These are phyloP conservation scores for Psilopogon haemacephalus DNA, from an alignment of 2,113 vertebrate species.

Conservation along the genomic window DNA sequence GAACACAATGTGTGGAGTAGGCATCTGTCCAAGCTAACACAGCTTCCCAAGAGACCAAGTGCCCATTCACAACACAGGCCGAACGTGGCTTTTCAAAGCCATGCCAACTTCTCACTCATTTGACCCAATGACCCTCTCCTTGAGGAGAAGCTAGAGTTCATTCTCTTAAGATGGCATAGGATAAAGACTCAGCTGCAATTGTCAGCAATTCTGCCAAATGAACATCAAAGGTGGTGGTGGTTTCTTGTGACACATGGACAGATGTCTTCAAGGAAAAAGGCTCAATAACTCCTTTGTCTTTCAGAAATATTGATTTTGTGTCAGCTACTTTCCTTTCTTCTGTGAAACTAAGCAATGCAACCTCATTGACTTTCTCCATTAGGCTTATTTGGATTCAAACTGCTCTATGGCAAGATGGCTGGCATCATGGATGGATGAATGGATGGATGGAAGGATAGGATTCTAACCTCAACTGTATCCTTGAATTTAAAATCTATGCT, in stretches of 20 bases:
- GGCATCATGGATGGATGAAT: slow-evolving; percentile 9
- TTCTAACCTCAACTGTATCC: slow-evolving; percentile 27
- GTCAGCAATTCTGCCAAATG: neutral
- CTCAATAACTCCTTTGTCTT: slow-evolving; percentile 22
- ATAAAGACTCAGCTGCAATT: neutral
- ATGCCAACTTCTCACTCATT: neutral
- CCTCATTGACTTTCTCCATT: neutral
- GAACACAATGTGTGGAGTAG: neutral
- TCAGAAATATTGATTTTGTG: slow-evolving; percentile 41
- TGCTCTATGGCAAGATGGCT: neutral
- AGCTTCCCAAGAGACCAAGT: neutral
- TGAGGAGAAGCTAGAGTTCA: neutral
- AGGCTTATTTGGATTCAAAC: slow-evolving; percentile 26
- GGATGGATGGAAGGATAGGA: slow-evolving; percentile 7
- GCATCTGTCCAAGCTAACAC: neutral
- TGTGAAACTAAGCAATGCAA: neutral
- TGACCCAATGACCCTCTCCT: neutral
- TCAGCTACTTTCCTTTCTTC: neutral
- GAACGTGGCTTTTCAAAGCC: neutral
- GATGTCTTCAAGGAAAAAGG: slow-evolving; percentile 19
- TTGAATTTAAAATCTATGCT: slow-evolving; percentile 50
- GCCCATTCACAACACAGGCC: neutral
- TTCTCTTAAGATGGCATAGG: neutral
- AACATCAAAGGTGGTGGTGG: neutral
- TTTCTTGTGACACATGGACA: neutral